Evolutionary conservation across 2,797 vertebrate species (phyloP), one percentile per base, ranked within the genome.

Genomic region (Periparus ater): DNA sequence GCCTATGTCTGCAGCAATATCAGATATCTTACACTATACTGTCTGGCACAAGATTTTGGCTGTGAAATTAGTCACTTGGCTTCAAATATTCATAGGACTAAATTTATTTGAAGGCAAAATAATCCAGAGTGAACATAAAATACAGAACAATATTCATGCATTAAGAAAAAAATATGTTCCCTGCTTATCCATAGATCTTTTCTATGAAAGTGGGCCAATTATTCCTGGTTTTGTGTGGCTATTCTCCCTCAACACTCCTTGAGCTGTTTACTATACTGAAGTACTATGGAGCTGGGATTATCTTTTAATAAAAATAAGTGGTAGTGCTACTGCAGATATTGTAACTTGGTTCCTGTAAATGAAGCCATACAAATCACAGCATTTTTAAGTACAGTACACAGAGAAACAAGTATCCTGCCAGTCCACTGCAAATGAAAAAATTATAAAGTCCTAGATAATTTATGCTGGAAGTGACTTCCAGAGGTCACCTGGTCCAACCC

Each of bases 101-200:
- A 89, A 95, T 93, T 70, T 88, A 89, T 85, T 91, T 92, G 44
- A 63, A 94, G 71, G 45, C 40, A 94, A 95, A 93, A 86, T 27
- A 91, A 70, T 73, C 42, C n/a, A 8, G 27, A 95, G 17, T 76
- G 76, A 92, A 80, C 13, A 72, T 2, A 88, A 67, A 87, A 80
- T 84, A 91, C 25, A 76, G 60, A 89, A 83, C 7, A 60, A 17
- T 38, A 85, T 47, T 68, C 22, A 18, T 11, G 42, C 23, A 78
- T 68, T 42, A 88, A 36, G 44, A 53, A 80, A 83, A 88, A 88
- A 72, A 34, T 5, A 38, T 6, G 15, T 73, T 91, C 84, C 55
- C 30, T 88, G 26, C 62, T 88, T 62, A 16, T 62, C 34, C 55
- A 53, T 25, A 67, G 13, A 85, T 18, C 29, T 88, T 65, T 96